Percentiles rank a stretch among this genome's conserved stretches.
Conservation (phyloP, 1,140 invertebrate species). For the Caenorhabditis briggsae region DNA sequence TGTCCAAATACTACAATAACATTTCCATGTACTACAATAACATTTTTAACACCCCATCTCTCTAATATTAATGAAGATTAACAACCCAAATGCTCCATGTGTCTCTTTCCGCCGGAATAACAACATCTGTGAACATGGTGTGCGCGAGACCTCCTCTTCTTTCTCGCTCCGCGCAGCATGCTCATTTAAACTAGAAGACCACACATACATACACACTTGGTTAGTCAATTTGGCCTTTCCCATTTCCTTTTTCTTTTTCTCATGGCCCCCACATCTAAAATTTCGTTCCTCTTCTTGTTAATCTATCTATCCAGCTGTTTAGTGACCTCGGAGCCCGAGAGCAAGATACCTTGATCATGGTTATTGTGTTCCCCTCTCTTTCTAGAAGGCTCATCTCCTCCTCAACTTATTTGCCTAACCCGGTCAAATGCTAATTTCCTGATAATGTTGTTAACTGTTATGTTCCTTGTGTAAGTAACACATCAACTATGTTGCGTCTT, state of each 20-base stretch:
- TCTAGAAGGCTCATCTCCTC: neutral
- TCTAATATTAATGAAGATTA: slow-evolving; percentile 15
- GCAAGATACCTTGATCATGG: neutral
- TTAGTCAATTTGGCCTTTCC: slow-evolving; percentile 49
- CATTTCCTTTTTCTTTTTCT: neutral
- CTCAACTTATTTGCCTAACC: neutral
- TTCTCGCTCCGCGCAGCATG: neutral
- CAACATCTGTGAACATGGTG: slow-evolving; percentile 51
- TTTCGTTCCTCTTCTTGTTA: neutral
- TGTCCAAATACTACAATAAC: neutral
- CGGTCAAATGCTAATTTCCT: neutral
- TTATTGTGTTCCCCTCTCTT: neutral
- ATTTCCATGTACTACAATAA: neutral
- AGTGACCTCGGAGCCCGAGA: neutral
- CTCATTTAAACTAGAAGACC: slow-evolving; percentile 46
- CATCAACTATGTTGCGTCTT: too few relatives aligned
- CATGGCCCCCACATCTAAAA: neutral
- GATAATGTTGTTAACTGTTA: neutral
- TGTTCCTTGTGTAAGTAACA: neutral
- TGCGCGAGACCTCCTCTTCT: neutral
- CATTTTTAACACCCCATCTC: neutral
- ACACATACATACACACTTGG: slow-evolving; percentile 28
- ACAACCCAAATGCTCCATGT: slow-evolving; percentile 24
- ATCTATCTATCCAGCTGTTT: slow-evolving; percentile 30
- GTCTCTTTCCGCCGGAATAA: neutral